Base-by-base conservation (phyloP, 1,140 invertebrate genomes). In the Magallana ariakensis region DNA sequence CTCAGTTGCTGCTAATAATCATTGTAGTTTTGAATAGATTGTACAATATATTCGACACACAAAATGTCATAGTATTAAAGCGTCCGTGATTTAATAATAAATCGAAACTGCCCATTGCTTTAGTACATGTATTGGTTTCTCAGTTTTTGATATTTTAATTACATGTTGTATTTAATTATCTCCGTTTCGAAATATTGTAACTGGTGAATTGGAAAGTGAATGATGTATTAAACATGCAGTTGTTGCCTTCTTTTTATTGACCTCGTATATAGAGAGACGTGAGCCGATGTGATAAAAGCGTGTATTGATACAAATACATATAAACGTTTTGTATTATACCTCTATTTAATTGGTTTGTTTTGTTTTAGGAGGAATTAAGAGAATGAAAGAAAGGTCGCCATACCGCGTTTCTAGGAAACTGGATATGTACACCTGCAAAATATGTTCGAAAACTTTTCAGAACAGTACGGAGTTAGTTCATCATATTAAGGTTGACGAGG, bases 401-500 rank as follows among this genome's bases (percentile, higher is more conserved):
- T 55, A 80, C 80, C 80, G 11, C 16, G 16, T 55, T 33, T n/a
- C 33, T 55, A 33, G 15, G 13, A 54, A 7, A 82, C 33, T 55
- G 13, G 19, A 53, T 15, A 55, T 26, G 19, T 82, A 82, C 46
- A 82, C 46, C 16, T 84, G 82, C 57, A 84, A 84, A 53, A 84
- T 84, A 15, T 84, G 82, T 60, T 26, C 16, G 53, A 57, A 8
- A 33, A 33, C 55, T 16, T 84, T 84, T 56, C 55, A 84, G 13
- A 56, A 84, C 22, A 26, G 82, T 16, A 46, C 16, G 26, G 13
- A n/a, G 13, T 16, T 84, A 13, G 22, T 84, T 7, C 55, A 26
- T 22, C 82, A 84, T 84, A 19, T 84, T 11, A 84, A 57, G 57
- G 16, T 56, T 19, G 82, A 84, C 55, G 82, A 84, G 9, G 58